These are phyloP conservation scores for Lagria hirta DNA, from an alignment of 2,888 invertebrate genomes.

Conservation along the genomic window DNA sequence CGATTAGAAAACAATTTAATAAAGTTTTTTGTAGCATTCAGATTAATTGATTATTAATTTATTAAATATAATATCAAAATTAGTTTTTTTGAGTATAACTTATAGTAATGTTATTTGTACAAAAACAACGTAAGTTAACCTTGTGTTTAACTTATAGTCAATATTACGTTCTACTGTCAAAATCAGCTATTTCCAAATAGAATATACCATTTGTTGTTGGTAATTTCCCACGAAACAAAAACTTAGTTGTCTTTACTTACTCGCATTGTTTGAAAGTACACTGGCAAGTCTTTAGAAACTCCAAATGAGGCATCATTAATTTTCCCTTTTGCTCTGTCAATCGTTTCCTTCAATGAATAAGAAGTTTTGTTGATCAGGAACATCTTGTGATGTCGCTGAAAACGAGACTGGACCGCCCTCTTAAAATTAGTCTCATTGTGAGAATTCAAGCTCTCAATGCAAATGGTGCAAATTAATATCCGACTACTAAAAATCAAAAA, in stretches of 20 bases:
- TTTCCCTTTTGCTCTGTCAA: slow-evolving; percentile 31
- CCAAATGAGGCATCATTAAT: slow-evolving; percentile 36
- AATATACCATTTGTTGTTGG: too few relatives aligned
- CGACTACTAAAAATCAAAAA: slow-evolving; percentile 11
- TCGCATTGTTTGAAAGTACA: slow-evolving; percentile 27
- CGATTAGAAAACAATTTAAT: too few relatives aligned
- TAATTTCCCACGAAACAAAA: slow-evolving; percentile 27
- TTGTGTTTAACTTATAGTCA: too few relatives aligned
- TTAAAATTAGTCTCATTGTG: slow-evolving; percentile 16
- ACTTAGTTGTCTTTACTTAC: slow-evolving; percentile 29
- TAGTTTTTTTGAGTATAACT: too few relatives aligned
- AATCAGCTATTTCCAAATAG: too few relatives aligned
- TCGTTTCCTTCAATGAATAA: slow-evolving; percentile 30
- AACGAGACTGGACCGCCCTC: slow-evolving; percentile 5
- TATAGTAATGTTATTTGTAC: too few relatives aligned
- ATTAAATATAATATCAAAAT: too few relatives aligned
- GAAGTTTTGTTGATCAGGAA: slow-evolving; percentile 30
- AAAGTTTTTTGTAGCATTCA: too few relatives aligned
- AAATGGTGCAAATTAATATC: slow-evolving; percentile 9
- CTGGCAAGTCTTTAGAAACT: slow-evolving; percentile 30
- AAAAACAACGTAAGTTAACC: too few relatives aligned
- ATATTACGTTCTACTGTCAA: too few relatives aligned
- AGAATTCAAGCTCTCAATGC: slow-evolving; percentile 1
- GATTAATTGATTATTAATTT: too few relatives aligned
- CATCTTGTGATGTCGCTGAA: slow-evolving; percentile 11